Evolutionary conservation across 2,888 invertebrate species (phyloP).

Genomic region (Drosophila mayaguana): DNA sequence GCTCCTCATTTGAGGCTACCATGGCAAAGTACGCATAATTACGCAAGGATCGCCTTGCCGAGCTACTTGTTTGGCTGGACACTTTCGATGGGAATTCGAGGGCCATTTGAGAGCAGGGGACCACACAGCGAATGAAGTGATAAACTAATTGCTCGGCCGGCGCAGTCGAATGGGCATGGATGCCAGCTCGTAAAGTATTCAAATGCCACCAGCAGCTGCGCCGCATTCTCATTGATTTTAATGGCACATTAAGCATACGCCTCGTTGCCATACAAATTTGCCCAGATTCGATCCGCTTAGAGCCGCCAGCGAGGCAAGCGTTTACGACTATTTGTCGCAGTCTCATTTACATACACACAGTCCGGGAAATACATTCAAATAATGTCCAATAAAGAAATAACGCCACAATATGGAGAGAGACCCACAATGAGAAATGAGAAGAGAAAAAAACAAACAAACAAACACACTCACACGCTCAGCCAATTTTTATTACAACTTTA

Average conservation of each 20-base stretch:
- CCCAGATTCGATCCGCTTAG: slow-evolving; percentile 35
- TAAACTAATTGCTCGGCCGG: slow-evolving; percentile 68
- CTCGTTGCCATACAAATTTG: slow-evolving; percentile 66
- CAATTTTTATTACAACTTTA: slow-evolving; percentile 63
- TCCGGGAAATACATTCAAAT: slow-evolving; percentile 51
- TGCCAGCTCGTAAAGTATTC: slow-evolving; percentile 62
- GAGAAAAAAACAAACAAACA: not conserved
- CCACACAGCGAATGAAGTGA: slow-evolving; percentile 71
- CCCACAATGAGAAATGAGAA: not conserved
- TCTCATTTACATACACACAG: slow-evolving; percentile 56
- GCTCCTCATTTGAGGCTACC: slow-evolving; percentile 43
- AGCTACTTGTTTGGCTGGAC: slow-evolving; percentile 57
- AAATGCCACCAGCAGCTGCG: slow-evolving; percentile 44
- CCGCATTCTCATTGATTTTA: slow-evolving; percentile 73
- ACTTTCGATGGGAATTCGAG: slow-evolving; percentile 22
- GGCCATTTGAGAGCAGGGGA: slow-evolving; percentile 63
- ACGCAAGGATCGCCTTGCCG: slow-evolving; percentile 42
- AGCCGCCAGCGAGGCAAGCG: slow-evolving; percentile 9
- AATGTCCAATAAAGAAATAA: slow-evolving; percentile 54
- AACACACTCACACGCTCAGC: too few species aligned
- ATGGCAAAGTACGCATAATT: slow-evolving; percentile 69
- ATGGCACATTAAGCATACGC: slow-evolving; percentile 78
- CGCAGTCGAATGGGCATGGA: slow-evolving; percentile 34
- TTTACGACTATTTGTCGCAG: slow-evolving; percentile 47
- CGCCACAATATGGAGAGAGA: slow-evolving; percentile 28